Base-by-base conservation (phyloP, 53 echinoderm and acorn worm species). In the Echinometra lucunter region DNA sequence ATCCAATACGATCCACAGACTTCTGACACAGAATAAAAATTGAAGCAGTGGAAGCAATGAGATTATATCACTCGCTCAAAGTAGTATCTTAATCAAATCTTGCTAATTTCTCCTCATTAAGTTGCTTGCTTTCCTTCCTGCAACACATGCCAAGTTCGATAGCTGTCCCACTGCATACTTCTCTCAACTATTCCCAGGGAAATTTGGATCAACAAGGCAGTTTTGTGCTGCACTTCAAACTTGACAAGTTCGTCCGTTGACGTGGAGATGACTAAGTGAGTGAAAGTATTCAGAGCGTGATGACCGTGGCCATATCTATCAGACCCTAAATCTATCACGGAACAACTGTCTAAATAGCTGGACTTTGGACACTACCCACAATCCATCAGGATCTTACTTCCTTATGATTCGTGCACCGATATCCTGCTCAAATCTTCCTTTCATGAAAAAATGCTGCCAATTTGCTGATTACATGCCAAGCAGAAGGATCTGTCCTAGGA, bases 401-500 rank as follows among this genome's bases (percentile, higher is more conserved):
- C 85, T 85, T 53, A n/a, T 85, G 85, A 47, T 47, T 85, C 49
- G 42, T 5, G 42, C 78, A 21, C 42, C 23, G 38, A 78, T 78
- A 78, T 78, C 78, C 85, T 85, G 85, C 49, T 85, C 85, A 85
- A 85, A 49, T 49, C 49, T 49, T 30, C 53, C 49, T 49, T 49
- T 85, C 49, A 85, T n/a, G 16, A 82, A n/a, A 49, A 47, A 85
- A 85, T 28, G 49, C 49, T 85, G 85, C 30, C 85, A 85, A 85
- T 85, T 85, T 85, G 45, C 85, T 85, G 85, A 85, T 85, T 85
- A 47, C 45, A 85, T 47, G 85, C 85, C 85, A 85, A 85, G n/a
- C n/a, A n/a, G 53, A 85, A 85, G 30, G 85, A 12, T 85, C 10
- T 18, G 44, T 69, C 18, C n/a, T 15, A 28, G 23, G 74, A n/a